Percentiles rank a stretch among this genome's conserved stretches.
Evolutionary conservation across 2,797 vertebrate genomes (phyloP).

Genomic region (Cossypha dichroa): DNA sequence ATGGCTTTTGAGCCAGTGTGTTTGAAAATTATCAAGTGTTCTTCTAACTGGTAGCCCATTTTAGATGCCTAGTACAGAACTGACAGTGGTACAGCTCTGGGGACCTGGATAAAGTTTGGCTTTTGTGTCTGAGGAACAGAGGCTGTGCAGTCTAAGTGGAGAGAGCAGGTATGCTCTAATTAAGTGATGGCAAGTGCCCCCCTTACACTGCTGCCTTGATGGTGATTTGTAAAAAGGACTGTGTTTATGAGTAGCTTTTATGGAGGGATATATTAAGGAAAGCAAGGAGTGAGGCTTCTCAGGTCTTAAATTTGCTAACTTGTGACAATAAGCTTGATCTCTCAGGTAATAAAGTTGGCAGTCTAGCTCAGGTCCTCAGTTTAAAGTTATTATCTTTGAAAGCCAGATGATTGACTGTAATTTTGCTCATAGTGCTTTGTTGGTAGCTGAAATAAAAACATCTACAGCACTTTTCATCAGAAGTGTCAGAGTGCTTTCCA

Average conservation of each 20-base stretch:
- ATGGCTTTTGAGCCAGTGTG: neutral
- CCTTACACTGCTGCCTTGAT: neutral
- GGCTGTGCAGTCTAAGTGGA: neutral
- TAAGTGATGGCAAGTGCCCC: neutral
- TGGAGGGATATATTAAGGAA: slow-evolving; percentile 4
- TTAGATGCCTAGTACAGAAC: neutral
- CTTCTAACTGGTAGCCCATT: neutral
- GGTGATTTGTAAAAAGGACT: neutral
- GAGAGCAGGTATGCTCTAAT: neutral
- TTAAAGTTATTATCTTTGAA: slow-evolving; percentile 48
- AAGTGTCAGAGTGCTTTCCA: slow-evolving; percentile 18
- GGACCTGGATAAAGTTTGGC: neutral
- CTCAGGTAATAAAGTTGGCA: slow-evolving; percentile 21
- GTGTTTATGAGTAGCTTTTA: slow-evolving; percentile 38
- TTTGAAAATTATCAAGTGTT: neutral
- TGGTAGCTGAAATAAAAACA: slow-evolving; percentile 37
- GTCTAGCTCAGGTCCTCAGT: neutral
- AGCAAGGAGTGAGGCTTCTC: neutral
- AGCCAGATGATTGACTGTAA: slow-evolving; percentile 24
- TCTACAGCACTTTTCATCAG: slow-evolving; percentile 19
- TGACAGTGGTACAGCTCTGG: neutral
- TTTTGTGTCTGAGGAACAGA: neutral
- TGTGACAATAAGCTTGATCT: slow-evolving; percentile 9
- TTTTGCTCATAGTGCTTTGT: slow-evolving; percentile 14
- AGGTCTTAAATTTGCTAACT: slow-evolving; percentile 39